Evolutionary conservation across 2,888 invertebrate species (phyloP), one percentile per base, ranked within the genome.

Genomic region (Athalia rosae): DNA sequence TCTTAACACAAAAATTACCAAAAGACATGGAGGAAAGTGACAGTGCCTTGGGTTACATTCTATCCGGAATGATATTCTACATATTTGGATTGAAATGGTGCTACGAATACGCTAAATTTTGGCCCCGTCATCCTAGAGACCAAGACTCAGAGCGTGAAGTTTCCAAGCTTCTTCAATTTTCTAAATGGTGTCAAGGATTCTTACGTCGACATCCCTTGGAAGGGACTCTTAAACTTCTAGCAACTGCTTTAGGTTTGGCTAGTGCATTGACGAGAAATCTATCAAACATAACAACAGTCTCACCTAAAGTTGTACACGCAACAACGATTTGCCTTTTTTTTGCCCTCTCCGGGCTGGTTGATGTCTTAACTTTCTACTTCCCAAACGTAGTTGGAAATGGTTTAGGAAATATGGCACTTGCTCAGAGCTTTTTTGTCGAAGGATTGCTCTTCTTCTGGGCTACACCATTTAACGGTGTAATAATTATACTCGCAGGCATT

Each of bases 341-440:
- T 78, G 90, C 90, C 4, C 87, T 90, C 74, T 90, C 90, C 73
- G 90, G 90, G 7, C 82, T 90, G 0, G 88, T 89, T 3, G 90
- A 90, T 78, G 87, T 90, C 6, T 80, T 90, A 4, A 85, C 88
- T 73, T 90, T 89, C 82, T 90, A 90, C 79, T 90, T 89, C 79
- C 89, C 89, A 3, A 85, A 83, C 13, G 87, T 87, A 63, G 84
- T 90, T 13, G 88, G 89, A 5, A 83, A 83, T 47, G 90, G 89
- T 4, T 79, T 90, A 7, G 86, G 87, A 3, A 88, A 89, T 81
- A 83, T 90, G 78, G 86, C 88, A 0, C 81, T 90, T 0, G 89
- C 89, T 4, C 87, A 89, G 59, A 89, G 89, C 13, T 90, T 90
- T 78, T 86, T 87, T 53, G 84, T 90, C 9, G 90, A 90, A 80